Evolutionary conservation across 37 sponge, comb jelly and placozoan genomes (phyloP).

Genomic region (Cliona cf. orientalis): DNA sequence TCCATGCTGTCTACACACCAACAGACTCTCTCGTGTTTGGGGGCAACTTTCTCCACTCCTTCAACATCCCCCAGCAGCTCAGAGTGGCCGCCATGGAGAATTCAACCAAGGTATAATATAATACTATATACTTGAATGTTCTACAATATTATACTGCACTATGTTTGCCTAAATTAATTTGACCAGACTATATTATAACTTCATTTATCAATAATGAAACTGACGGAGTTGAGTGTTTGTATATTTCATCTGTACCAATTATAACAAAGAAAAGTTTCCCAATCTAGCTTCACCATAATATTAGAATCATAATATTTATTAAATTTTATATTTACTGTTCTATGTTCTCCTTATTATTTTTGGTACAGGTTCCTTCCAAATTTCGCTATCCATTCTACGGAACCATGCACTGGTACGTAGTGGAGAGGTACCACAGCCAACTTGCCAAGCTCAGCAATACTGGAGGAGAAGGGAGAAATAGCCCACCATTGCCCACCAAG

Average conservation of each 20-base stretch:
- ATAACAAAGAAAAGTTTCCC: background rate
- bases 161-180: too few species aligned
- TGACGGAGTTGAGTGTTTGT: background rate
- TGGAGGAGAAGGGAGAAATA: background rate
- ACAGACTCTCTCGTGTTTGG: slow-evolving; percentile 88
- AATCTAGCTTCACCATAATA: background rate
- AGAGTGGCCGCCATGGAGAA: slow-evolving; percentile 48
- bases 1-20: slow-evolving; percentile 94
- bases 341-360: background rate
- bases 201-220: background rate
- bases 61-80: slow-evolving; percentile 82
- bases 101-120: slow-evolving; percentile 45
- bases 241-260: background rate
- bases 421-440: slow-evolving; percentile 16
- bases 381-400: slow-evolving; percentile 77
- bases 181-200: background rate
- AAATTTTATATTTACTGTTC: background rate
- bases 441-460: background rate
- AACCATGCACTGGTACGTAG: slow-evolving; percentile 61
- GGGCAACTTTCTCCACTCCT: slow-evolving; percentile 88
- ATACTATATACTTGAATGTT: background rate
- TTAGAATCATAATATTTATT: background rate
- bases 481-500: too few species aligned
- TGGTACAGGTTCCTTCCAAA: slow-evolving; percentile 59
- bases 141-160: background rate